Evolutionary conservation across 2,113 vertebrate species (phyloP).

Genomic region (Platysteira castanea): DNA sequence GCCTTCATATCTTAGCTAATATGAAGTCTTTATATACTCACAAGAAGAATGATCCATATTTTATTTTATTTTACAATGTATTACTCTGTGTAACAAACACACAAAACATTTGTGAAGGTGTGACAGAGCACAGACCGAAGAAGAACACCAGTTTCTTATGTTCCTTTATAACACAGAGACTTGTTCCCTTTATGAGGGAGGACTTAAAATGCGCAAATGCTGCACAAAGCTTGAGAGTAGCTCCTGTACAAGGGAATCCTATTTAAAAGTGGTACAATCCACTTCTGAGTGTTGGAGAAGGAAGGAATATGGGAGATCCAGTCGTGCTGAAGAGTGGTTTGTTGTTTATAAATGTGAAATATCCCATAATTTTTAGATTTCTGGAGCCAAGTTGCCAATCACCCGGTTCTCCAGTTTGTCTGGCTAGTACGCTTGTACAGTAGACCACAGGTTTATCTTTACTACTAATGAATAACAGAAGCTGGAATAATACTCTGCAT

Average conservation of each 20-base stretch:
- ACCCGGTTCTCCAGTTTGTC: background rate
- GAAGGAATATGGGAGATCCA: background rate
- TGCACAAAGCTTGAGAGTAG: background rate
- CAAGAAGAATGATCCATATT: background rate
- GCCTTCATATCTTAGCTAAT: background rate
- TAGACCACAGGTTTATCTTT: background rate
- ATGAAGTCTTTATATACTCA: background rate
- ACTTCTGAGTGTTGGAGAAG: background rate
- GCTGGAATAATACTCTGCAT: background rate
- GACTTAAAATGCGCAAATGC: background rate
- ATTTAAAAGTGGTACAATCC: background rate
- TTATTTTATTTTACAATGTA: background rate
- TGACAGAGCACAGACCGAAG: background rate
- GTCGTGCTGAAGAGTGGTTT: background rate
- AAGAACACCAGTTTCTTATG: background rate
- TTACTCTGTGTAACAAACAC: background rate
- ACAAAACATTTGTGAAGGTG: background rate
- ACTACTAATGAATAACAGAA: background rate
- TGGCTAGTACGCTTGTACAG: background rate
- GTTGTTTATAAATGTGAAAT: background rate
- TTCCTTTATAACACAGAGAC: background rate
- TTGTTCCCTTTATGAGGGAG: background rate
- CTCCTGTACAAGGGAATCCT: background rate
- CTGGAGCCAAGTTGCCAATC: background rate
- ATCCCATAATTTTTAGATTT: background rate